These are phyloP conservation scores for Hydrotaea cyrtoneurina DNA, from an alignment of 2,888 invertebrate genomes.

Conservation along the genomic window DNA sequence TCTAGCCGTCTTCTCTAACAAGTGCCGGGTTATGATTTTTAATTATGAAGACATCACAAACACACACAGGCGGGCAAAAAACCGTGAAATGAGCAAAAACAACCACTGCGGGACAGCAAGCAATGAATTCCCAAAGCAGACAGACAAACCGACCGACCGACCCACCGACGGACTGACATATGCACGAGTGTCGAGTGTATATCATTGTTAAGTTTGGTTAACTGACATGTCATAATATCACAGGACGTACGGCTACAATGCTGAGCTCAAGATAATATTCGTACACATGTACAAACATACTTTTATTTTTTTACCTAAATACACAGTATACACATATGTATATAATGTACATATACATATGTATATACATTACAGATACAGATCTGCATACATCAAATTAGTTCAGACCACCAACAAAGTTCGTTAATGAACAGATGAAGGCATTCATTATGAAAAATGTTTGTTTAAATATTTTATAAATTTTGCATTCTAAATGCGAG, in stretches of 20 bases:
- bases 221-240: constrained; percentile 6
- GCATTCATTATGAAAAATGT: constrained; percentile 29
- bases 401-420: neutral
- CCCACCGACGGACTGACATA: no score
- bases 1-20: neutral
- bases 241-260: neutral
- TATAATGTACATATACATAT: no score
- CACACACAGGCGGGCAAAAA: neutral
- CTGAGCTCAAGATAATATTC: constrained; percentile 10
- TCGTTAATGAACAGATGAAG: constrained; percentile 19
- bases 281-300: no score
- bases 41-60: constrained; percentile 30
- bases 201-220: constrained; percentile 4
- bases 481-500: neutral
- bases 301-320: no score
- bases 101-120: neutral
- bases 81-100: constrained; percentile 36
- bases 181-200: no score
- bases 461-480: constrained; percentile 24
- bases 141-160: neutral
- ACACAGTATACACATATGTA: no score
- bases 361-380: no score
- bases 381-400: neutral
- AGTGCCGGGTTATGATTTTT: constrained; percentile 12
- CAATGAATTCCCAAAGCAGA: neutral